These are phyloP conservation scores for Nomada ruficornis DNA, from an alignment of 2,888 invertebrate genomes.

Conservation along the genomic window DNA sequence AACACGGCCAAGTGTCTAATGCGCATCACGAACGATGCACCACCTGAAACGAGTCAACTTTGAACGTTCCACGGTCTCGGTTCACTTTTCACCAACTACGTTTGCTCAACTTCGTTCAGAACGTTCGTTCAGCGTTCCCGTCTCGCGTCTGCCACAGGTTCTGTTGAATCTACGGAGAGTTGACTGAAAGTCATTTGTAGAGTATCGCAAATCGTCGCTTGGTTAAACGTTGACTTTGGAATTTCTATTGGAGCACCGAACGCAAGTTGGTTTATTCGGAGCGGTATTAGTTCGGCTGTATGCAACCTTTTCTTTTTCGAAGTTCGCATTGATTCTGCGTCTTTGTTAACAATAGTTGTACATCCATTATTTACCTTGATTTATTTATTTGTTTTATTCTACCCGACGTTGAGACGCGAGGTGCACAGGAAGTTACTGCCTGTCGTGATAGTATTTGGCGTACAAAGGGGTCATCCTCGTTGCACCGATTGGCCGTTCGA, in stretches of 20 bases:
- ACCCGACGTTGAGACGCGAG: no score
- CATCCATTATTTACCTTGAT: no score
- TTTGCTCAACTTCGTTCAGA: slow-evolving; percentile 25
- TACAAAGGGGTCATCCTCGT: not conserved
- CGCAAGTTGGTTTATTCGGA: no score
- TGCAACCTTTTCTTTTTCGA: no score
- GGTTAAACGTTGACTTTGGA: not conserved
- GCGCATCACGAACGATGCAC: slow-evolving; percentile 46
- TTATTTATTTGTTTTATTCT: no score
- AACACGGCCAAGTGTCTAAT: slow-evolving; percentile 67
- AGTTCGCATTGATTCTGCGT: no score
- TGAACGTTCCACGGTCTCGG: slow-evolving; percentile 7
- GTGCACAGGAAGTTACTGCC: no score
- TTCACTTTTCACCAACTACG: slow-evolving; percentile 22
- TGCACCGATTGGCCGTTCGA: not conserved
- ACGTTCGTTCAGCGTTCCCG: not conserved
- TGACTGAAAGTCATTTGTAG: not conserved
- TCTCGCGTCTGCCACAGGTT: not conserved
- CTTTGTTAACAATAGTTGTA: no score
- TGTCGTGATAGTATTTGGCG: no score
- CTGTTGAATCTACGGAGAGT: not conserved
- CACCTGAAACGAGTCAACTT: slow-evolving; percentile 19
- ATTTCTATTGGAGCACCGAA: no score
- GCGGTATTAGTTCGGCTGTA: no score
- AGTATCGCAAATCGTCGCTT: not conserved